Evolutionary conservation across 2,113 vertebrate genomes (phyloP), one percentile per base, ranked within the genome.

Genomic region (Gulo gulo): DNA sequence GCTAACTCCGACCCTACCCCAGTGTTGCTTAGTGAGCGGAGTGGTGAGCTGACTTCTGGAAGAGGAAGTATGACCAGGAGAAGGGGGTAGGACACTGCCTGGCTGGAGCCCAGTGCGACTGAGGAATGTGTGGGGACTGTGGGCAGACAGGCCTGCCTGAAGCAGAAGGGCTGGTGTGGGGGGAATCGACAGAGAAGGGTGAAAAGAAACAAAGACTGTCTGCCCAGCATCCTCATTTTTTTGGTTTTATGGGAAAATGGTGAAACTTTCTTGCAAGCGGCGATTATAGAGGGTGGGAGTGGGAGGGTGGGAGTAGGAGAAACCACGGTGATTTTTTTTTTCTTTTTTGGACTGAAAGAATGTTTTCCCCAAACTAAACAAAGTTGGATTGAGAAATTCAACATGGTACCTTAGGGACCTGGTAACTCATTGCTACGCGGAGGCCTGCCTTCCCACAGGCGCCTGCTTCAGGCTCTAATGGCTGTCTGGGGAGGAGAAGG

Each of bases 361-460:
- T 83, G 63, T 95, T 95, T 93, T 85, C 65, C 76, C 78, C 88
- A 91, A 98, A 93, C 95, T 96, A 98, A 96, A 98, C 94, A 94
- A 96, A 92, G n/a, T 97, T 82, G 45, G 92, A 97, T 91, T 96
- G 95, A 92, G 97, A 98, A 98, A 97, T 88, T 34, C 69, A 59
- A 20, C 95, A 15, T 2, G 29, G 84, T 95, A 83, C 89, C 93
- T 86, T n/a, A 59, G 97, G 97, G 98, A 93, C 78, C 34, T 6
- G 47, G 69, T 52, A 80, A 95, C 91, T 88, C 34, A n/a, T 12
- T 42, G 47, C 29, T 57, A 4, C 45, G 39, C 9, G 2, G 57
- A 55, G 95, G 29, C 39, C 31, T 1, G 52, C 71, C 31, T 88
- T 57, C 92, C 96, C 93, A 26, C 95, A 92, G 93, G 97, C 94